These are phyloP conservation scores for Hanleya hanleyi DNA, from an alignment of 2,888 invertebrate genomes.

Conservation along the genomic window DNA sequence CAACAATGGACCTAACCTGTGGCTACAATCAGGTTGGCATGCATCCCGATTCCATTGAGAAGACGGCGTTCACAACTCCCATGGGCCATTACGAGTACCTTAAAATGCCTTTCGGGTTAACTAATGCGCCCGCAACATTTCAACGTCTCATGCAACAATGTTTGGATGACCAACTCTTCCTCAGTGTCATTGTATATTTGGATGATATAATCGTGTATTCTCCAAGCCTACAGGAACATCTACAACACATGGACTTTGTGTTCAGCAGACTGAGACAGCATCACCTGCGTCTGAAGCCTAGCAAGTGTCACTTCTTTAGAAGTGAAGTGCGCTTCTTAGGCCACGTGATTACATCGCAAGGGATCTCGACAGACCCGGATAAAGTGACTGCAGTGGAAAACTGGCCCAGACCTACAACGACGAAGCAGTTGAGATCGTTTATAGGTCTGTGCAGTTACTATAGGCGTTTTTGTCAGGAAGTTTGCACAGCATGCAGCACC, in stretches of 20 bases:
- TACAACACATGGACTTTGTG: constrained; percentile 25
- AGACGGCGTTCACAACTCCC: constrained; percentile 11
- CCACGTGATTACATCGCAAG: constrained; percentile 30
- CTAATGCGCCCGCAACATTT: background rate
- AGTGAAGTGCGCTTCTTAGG: constrained; percentile 31
- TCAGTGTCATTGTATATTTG: background rate
- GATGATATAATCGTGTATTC: background rate
- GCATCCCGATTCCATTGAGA: constrained; percentile 23
- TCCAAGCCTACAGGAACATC: constrained; percentile 18
- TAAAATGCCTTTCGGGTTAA: background rate
- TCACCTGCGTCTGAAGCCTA: constrained; percentile 26
- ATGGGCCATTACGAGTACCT: background rate
- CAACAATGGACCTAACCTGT: constrained; percentile 31
- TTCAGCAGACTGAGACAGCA: constrained; percentile 22
- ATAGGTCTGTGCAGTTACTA: constrained; percentile 34
- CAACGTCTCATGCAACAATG: background rate
- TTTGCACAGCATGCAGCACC: constrained; percentile 25
- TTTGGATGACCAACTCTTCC: background rate
- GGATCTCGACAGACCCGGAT: constrained; percentile 18
- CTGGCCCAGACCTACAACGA: constrained; percentile 24
- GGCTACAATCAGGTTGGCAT: constrained; percentile 33
- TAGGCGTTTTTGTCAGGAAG: constrained; percentile 26
- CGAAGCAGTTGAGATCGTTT: constrained; percentile 28
- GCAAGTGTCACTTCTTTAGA: constrained; percentile 34
- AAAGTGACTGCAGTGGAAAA: constrained; percentile 19